Evolutionary conservation across 2,888 invertebrate genomes (phyloP), one percentile per base, ranked within the genome.

Genomic region (Drosophila mettleri): DNA sequence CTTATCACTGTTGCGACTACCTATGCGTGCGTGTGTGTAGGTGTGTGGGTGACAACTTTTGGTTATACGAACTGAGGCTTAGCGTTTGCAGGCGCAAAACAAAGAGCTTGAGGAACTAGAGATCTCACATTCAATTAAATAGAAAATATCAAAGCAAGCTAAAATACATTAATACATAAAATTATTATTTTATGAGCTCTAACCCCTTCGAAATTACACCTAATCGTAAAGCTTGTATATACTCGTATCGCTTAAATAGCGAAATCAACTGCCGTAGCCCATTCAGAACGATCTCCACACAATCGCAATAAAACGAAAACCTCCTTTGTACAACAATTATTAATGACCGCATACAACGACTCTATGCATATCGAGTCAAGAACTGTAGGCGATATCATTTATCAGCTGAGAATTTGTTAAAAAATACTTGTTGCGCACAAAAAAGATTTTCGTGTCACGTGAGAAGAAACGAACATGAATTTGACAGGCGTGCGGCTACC

Each of bases 361-460:
- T 82, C 72, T 85, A 78, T 81, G 87, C 80, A 84, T 68, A 84
- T 80, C 82, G 83, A 71, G 90, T 87, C 88, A 74, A 52, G 62
- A 74, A 63, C 57, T 74, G 74, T 72, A 72, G 81, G 71, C 78
- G 78, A 88, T 89, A 89, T 90, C 90, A 90, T 90, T 90, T 91
- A 90, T 90, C 90, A 90, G 86, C 57, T 76, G 74, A 73, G 82
- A 88, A 88, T 74, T 89, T 89, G 86, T 87, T 80, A 49, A 58
- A 78, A 86, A 45, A 45, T 12, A 90, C 89, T 90, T 90, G 90
- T 90, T 90, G 90, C 90, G 78, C 90, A 89, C 86, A 90, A 90
- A 90, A 90, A 88, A 88, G 88, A 88, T 90, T 91, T 91, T 88
- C 90, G 74, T 90, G 90, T 90, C 90, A 90, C 88, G 83, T 89